Evolutionary conservation across 1,140 invertebrate genomes (phyloP).

Genomic region (Drosophila erecta): DNA sequence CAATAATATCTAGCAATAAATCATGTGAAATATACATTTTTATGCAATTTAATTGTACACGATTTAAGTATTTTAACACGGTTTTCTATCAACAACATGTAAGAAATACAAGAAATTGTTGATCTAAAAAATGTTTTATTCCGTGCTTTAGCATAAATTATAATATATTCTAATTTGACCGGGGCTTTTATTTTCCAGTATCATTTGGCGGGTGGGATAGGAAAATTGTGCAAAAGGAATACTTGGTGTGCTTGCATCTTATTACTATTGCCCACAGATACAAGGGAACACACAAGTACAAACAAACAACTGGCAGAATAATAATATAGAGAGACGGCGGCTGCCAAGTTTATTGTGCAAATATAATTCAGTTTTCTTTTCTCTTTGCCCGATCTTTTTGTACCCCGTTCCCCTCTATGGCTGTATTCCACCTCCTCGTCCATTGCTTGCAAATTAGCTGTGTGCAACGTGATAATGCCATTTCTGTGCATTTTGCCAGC

Average conservation of each 20-base stretch:
- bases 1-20: too few relatives aligned
- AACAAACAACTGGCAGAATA: slow-evolving; percentile 16
- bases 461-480: slow-evolving; percentile 77
- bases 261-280: slow-evolving; percentile 74
- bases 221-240: background rate
- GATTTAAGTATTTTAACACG: too few relatives aligned
- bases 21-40: too few relatives aligned
- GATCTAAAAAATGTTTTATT: too few relatives aligned
- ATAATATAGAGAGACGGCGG: slow-evolving; percentile 48
- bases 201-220: background rate
- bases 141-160: too few relatives aligned
- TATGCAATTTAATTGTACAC: too few relatives aligned
- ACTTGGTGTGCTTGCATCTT: slow-evolving; percentile 67
- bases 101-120: too few relatives aligned
- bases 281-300: slow-evolving; percentile 29
- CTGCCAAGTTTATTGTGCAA: slow-evolving; percentile 77
- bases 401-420: background rate
- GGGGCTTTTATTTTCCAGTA: background rate
- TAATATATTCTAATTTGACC: background rate
- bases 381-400: slow-evolving; percentile 34
- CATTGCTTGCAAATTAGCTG: slow-evolving; percentile 66
- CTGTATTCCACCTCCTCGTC: background rate
- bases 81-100: too few relatives aligned
- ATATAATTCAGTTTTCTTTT: slow-evolving; percentile 74
- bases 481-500: slow-evolving; percentile 60